Base-by-base conservation (phyloP, 2,888 invertebrate genomes). In the Drosophila austrosaltans region DNA sequence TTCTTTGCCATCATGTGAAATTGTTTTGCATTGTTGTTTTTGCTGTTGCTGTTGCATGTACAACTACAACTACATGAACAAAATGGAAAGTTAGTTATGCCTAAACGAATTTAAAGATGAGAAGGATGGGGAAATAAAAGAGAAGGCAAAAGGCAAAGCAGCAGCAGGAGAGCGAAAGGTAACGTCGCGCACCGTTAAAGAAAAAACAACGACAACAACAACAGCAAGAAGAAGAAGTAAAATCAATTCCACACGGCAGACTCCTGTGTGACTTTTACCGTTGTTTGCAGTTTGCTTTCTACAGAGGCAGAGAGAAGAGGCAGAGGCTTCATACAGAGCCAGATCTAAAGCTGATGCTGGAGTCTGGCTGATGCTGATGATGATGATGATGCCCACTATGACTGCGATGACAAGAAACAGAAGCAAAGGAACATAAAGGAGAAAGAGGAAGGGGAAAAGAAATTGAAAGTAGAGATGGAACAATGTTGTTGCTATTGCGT, bases 221-320 rank as follows among this genome's bases (percentile, higher is more conserved):
- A 69, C 16, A 16, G 16, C 16, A 66, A 73, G 54, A 69, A 54
- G 22, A 48, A 44, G 30, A 53, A 65, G 61, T 44, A 80, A 72
- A 76, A 75, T 85, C 72, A 71, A 78, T 75, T 80, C 64, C 32
- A 69, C 32, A 69, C 57, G 65, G 63, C 60, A 66, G 60, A 44
- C 10, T 16, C 28, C 53, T 61, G 67, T 59, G 65, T 53, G 54
- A 66, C 66, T 67, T 69, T 75, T 57, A 28, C 10, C 69, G 59
- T 69, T 66, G 67, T 58, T 78, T 72, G 57, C 73, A 59, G 72
- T 69, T 53, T 32, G n/a, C 54, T 57, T 53, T 54, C 28, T 36
- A 28, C 40, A 67, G 67, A 56, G 53, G 30, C 67, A 32, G 60
- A 63, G 44, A 16, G 30, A 4, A 30, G 30, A 30, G 30, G 30